phyloP scores from a whole-genome alignment of 92 coral and sea anemone species.

The Porites rus region DNA sequence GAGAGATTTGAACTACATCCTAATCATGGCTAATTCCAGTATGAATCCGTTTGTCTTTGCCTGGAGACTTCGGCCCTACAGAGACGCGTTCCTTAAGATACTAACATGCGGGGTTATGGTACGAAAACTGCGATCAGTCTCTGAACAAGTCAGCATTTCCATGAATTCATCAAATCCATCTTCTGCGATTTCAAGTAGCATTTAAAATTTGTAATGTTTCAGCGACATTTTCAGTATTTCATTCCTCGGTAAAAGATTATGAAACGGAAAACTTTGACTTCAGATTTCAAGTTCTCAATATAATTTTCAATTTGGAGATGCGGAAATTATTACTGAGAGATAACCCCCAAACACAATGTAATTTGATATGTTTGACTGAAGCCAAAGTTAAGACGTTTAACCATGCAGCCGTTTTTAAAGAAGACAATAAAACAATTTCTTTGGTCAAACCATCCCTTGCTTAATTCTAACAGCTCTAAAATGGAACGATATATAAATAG shows the following conservation, averaged over 20 bases:
- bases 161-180: slow-evolving; percentile 7
- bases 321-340: neutral
- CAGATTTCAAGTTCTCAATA: no score
- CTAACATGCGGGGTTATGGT: slow-evolving; percentile 51
- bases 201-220: neutral
- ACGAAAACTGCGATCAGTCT: slow-evolving; percentile 17
- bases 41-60: slow-evolving; percentile 75
- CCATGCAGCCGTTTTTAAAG: no score
- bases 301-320: neutral
- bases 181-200: neutral
- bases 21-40: slow-evolving; percentile 67
- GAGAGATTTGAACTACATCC: slow-evolving; percentile 57
- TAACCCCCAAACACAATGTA: neutral
- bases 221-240: neutral
- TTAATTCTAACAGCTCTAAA: no score
- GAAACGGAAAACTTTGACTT: neutral
- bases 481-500: no score
- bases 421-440: no score
- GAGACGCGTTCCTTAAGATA: slow-evolving; percentile 71
- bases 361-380: no score
- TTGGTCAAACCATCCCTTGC: no score
- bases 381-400: no score
- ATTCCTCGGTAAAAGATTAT: neutral
- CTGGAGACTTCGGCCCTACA: slow-evolving; percentile 63
- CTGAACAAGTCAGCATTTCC: slow-evolving; percentile 18